These are phyloP conservation scores for Hydractinia echinata DNA, from an alignment of 30 jellyfish, hydroid and myxozoan genomes.

Conservation along the genomic window DNA sequence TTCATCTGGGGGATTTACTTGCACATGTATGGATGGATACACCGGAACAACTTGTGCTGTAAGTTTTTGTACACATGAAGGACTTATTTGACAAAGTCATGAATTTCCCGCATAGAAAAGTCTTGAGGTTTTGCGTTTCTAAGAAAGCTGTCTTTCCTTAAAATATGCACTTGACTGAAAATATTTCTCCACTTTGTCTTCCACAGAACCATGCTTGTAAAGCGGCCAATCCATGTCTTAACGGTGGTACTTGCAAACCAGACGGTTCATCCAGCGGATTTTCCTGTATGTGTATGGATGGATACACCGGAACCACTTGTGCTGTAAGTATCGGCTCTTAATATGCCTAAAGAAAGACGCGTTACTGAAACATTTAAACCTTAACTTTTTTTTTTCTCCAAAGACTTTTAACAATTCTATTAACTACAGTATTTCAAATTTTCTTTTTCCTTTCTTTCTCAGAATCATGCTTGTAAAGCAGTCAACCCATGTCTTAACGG, in stretches of 20 bases:
- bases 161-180: too few relatives aligned
- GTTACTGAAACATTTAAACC: neutral
- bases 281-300: slow-evolving; percentile 9
- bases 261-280: neutral
- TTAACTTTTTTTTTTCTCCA: neutral
- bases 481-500: slow-evolving; percentile 12
- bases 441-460: neutral
- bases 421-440: neutral
- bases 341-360: too few relatives aligned
- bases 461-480: slow-evolving; percentile 13
- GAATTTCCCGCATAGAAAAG: too few relatives aligned
- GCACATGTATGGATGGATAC: slow-evolving; percentile 57
- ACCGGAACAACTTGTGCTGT: slow-evolving; percentile 65
- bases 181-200: too few relatives aligned
- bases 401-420: neutral
- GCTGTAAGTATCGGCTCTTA: neutral
- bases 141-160: too few relatives aligned
- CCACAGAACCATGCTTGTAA: neutral
- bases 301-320: neutral
- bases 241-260: neutral
- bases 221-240: neutral
- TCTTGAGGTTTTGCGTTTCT: too few relatives aligned
- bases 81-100: neutral
- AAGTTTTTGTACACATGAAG: neutral
- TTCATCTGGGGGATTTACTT: slow-evolving; percentile 49